These are phyloP conservation scores for Artibeus jamaicensis DNA, from an alignment of 2,797 vertebrate genomes.

Conservation along the genomic window DNA sequence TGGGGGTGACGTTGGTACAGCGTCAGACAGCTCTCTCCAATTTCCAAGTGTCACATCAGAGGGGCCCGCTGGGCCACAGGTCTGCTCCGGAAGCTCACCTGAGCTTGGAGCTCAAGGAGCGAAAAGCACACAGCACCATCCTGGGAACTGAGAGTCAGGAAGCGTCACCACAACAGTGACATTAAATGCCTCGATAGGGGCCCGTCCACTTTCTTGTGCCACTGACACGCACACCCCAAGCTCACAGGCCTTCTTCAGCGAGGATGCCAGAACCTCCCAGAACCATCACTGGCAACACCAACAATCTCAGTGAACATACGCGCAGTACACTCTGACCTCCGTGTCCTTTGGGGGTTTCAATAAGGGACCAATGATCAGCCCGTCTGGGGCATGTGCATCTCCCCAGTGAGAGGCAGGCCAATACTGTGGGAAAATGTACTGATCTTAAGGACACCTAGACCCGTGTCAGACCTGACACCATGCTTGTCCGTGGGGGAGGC, in stretches of 20 bases:
- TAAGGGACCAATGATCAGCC: accelerated
- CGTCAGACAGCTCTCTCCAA: accelerated
- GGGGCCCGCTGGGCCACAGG: not conserved
- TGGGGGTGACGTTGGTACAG: not conserved
- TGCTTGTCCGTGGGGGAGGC: accelerated
- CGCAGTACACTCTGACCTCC: accelerated
- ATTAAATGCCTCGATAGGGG: accelerated
- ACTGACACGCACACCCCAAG: accelerated
- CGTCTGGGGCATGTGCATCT: accelerated
- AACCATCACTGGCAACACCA: not conserved
- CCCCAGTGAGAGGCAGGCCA: accelerated
- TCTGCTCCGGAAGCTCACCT: not conserved
- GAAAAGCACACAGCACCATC: accelerated
- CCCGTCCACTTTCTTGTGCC: not conserved
- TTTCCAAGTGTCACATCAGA: not conserved
- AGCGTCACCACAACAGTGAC: not conserved
- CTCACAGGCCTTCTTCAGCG: not conserved
- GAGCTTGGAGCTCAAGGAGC: not conserved
- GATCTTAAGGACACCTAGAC: not conserved
- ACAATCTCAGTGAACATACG: accelerated
- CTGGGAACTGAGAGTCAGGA: accelerated
- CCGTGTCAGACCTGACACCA: not conserved
- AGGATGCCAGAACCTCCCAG: not conserved
- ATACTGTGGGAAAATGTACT: accelerated
- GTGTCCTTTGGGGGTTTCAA: not conserved